Base-by-base conservation (phyloP, 2,113 vertebrate genomes). In the Patagioenas fasciata region DNA sequence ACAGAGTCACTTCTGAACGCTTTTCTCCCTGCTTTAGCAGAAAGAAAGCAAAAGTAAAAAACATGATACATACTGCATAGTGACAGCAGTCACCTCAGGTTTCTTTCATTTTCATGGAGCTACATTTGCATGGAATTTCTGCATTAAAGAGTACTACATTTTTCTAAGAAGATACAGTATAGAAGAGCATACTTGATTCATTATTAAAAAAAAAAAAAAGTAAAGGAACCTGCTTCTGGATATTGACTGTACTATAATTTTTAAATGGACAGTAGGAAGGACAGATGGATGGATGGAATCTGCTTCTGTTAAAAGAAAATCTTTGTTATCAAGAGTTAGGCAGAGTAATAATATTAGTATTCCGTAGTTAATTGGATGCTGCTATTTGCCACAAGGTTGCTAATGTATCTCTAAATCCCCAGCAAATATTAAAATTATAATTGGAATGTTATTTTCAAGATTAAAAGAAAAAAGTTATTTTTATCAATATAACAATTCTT, bases 21-120 rank as follows among this genome's bases (percentile, higher is more conserved):
- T 99, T 99, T 97, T 99, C 99, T 40, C 99, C 99, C 98, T 99
- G 99, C 99, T 99, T 96, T 85, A 91, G 92, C n/a, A 93, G 85
- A 93, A 84, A 69, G 85, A 94, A 93, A 62, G 6, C 13, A 51
- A 60, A 86, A 87, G 32, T 72, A 6, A 91, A 74, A 69, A 80
- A 9, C 7, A 13, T 14, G 13, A 38, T 6, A 87, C 36, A 14
- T 9, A 34, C 70, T 57, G n/a, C 29, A 56, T 0, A 80, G 54
- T 20, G n/a, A 66, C 38, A 70, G 66, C 67, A 86, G 71, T 28
- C 2, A 8, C 6, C 24, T 84, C 31, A 87, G 20, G 31, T 13
- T 50, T 79, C 23, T 91, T 88, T 44, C n/a, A 66, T 47, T 89
- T 96, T 89, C 65, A 70, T 3, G 64, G 56, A 78, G 71, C 26